Evolutionary conservation across 1,140 invertebrate genomes (phyloP), one percentile per base, ranked within the genome.

Genomic region (Dufourea novaeangliae): DNA sequence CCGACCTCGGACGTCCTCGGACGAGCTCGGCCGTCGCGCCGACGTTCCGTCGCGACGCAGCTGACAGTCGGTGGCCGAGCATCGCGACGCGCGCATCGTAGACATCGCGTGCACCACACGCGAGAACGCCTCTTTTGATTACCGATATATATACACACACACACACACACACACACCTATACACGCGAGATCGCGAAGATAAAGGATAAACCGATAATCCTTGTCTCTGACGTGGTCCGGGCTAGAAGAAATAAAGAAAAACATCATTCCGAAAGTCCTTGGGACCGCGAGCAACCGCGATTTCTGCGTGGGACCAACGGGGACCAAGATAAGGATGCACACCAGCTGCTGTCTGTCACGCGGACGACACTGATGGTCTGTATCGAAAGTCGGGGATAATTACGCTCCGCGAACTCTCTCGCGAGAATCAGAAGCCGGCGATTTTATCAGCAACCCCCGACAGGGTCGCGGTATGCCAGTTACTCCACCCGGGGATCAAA

Each of bases 61-160:
- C 63, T 57, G 72, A 79, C 80, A 88, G 87, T 88, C 74, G 78
- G 74, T 87, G 86, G 78, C 72, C 78, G 80, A 74, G 80, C 87
- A 81, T 88, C 87, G 87, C 79, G 86, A 87, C 84, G 84, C 71
- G 74, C 63, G 67, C 67, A 83, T 74, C 74, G 78, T 25, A 32
- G 46, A 50, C 46, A 41, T n/a, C 41, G 22, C 66, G 71, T 32
- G 62, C 10, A n/a, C 41, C 41, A 14, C 32, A 41, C n/a, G 52
- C 46, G 11, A 25, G 25, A 5, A 41, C 22, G n/a, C 32, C 12
- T 27, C 29, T 11, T 12, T 44, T 11, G 12, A 39, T 46, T 14
- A 41, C 14, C 41, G 41, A 46, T n/a, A n/a, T n/a, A n/a, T n/a
- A n/a, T n/a, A n/a, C n/a, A n/a, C n/a, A n/a, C n/a, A n/a, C n/a